Evolutionary conservation across 2,888 invertebrate genomes (phyloP).

Genomic region (Desoria tigrina): DNA sequence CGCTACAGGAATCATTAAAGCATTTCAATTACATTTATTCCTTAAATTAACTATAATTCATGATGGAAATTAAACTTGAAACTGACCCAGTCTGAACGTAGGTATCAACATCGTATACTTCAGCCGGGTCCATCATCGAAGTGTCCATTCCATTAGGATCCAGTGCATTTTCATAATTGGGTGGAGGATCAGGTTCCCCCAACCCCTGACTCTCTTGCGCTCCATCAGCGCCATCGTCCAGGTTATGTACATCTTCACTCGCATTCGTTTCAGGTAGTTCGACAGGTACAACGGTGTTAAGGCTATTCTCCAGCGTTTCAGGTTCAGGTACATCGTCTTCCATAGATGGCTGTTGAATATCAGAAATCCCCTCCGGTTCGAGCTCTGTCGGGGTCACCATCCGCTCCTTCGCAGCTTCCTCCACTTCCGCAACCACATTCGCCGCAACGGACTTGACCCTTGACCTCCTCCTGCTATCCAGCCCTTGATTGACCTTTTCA

Average conservation of each 20-base stretch:
- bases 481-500: background rate
- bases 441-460: background rate
- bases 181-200: too few relatives aligned
- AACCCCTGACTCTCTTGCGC: too few relatives aligned
- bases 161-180: too few relatives aligned
- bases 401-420: conserved; percentile 2
- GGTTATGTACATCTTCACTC: too few relatives aligned
- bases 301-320: background rate
- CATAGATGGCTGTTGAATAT: background rate
- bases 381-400: background rate
- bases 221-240: too few relatives aligned
- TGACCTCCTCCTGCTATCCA: background rate
- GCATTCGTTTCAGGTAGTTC: too few relatives aligned
- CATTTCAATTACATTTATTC: too few relatives aligned
- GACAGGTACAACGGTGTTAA: conserved; percentile 7
- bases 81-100: too few relatives aligned
- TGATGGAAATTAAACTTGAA: too few relatives aligned
- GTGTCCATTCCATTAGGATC: conserved; percentile 2
- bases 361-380: background rate
- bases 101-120: background rate
- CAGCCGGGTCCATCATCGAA: conserved; percentile 5
- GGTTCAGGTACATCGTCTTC: conserved; percentile 7
- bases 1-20: conserved; percentile 59
- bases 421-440: conserved; percentile 12
- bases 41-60: too few relatives aligned